Conservation (phyloP, 2,888 invertebrate species). For the Aphidius colemani region DNA sequence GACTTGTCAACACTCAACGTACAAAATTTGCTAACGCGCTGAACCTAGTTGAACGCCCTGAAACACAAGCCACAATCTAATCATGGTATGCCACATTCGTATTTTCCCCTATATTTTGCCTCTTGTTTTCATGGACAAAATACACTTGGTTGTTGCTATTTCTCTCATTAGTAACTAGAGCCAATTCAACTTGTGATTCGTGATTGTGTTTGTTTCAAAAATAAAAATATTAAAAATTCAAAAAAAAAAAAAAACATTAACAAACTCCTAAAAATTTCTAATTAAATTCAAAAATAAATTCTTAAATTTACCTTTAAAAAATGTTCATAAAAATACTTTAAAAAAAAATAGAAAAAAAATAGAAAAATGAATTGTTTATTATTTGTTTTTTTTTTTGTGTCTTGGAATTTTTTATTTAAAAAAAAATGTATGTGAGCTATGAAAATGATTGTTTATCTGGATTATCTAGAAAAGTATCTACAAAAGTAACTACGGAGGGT, state of each 20-base stretch:
- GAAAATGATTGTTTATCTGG: slow-evolving; percentile 12
- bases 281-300: too few species aligned
- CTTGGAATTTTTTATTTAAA: neutral
- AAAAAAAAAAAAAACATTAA: too few species aligned
- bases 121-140: slow-evolving; percentile 1
- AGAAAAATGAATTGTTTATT: neutral
- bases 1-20: slow-evolving; percentile 57
- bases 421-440: neutral
- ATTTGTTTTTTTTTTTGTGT: neutral
- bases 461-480: slow-evolving; percentile 58
- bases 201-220: too few species aligned
- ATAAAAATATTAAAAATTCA: too few species aligned
- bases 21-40: slow-evolving; percentile 57
- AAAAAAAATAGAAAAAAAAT: too few species aligned
- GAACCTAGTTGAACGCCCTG: slow-evolving; percentile 53
- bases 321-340: too few species aligned
- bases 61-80: slow-evolving; percentile 57
- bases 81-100: slow-evolving; percentile 55
- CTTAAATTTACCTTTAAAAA: too few species aligned
- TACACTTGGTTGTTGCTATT: too few species aligned
- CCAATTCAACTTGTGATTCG: too few species aligned
- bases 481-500: slow-evolving; percentile 37
- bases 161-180: too few species aligned
- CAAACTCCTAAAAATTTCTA: too few species aligned
- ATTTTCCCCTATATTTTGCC: slow-evolving; percentile 46